Conservation (phyloP, 2,888 invertebrate genomes). For the Ephialtes manifestator region DNA sequence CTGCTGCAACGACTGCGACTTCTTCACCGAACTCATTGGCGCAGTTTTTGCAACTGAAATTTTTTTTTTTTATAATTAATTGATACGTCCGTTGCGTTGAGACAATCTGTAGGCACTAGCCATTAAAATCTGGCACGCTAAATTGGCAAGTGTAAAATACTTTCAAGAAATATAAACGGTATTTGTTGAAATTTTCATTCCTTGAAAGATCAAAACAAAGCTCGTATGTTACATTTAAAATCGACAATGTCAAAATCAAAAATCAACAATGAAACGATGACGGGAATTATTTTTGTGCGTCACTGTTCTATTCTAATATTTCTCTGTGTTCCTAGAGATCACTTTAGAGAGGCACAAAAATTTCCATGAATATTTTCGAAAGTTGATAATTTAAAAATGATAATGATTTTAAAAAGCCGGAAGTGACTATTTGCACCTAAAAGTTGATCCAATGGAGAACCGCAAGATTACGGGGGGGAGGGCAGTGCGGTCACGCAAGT, state of each 20-base stretch:
- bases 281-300: constrained; percentile 51
- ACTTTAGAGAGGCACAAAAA: constrained; percentile 54
- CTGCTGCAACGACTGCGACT: constrained; percentile 85
- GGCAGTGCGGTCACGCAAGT: no score
- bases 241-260: no score
- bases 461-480: no score
- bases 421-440: no score
- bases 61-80: constrained; percentile 15
- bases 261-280: constrained; percentile 49
- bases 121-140: constrained; percentile 54
- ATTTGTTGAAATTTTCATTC: constrained; percentile 48
- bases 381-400: constrained; percentile 40
- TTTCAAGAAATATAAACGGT: constrained; percentile 52
- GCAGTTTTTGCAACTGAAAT: constrained; percentile 85
- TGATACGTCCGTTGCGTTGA: neutral
- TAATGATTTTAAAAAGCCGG: constrained; percentile 8
- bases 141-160: constrained; percentile 49
- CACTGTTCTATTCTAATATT: constrained; percentile 35
- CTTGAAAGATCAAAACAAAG: constrained; percentile 56
- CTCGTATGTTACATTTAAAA: constrained; percentile 50
- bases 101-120: constrained; percentile 35
- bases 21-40: constrained; percentile 82
- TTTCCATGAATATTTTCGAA: constrained; percentile 26
- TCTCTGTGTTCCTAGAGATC: constrained; percentile 42
- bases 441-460: no score